phyloP scores from a whole-genome alignment of 2,797 vertebrate species.

The Lagothrix lagotricha region DNA sequence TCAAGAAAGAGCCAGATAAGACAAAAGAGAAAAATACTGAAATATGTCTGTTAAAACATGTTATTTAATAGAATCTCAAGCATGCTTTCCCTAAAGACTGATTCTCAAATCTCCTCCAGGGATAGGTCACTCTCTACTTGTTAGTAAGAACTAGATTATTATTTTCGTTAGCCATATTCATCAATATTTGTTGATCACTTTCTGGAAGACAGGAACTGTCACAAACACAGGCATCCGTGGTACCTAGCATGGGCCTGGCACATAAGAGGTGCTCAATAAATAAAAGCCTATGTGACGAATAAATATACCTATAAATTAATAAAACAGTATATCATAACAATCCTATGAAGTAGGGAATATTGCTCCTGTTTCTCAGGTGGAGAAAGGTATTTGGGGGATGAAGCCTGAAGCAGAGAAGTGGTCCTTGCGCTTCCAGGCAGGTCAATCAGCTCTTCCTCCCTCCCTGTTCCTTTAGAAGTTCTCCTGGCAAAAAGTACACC shows the following conservation, averaged over 20 bases:
- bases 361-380: background rate
- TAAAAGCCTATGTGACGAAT: background rate
- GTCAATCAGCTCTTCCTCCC: background rate
- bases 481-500: background rate
- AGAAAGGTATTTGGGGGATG: background rate
- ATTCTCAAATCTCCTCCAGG: background rate
- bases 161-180: background rate
- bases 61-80: background rate
- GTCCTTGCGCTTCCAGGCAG: background rate
- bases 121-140: background rate
- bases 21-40: background rate
- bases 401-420: background rate
- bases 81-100: background rate
- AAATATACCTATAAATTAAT: background rate
- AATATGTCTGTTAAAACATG: background rate
- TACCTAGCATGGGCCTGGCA: background rate
- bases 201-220: background rate
- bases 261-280: rapidly evolving
- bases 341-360: background rate
- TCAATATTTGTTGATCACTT: background rate
- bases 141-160: background rate
- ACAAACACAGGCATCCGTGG: background rate
- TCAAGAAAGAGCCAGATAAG: background rate
- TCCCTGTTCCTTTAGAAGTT: background rate
- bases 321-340: background rate